Percentiles rank a stretch among this genome's conserved stretches.
These are phyloP conservation scores for Istiophorus platypterus DNA, from an alignment of 2,113 vertebrate genomes.

Conservation along the genomic window DNA sequence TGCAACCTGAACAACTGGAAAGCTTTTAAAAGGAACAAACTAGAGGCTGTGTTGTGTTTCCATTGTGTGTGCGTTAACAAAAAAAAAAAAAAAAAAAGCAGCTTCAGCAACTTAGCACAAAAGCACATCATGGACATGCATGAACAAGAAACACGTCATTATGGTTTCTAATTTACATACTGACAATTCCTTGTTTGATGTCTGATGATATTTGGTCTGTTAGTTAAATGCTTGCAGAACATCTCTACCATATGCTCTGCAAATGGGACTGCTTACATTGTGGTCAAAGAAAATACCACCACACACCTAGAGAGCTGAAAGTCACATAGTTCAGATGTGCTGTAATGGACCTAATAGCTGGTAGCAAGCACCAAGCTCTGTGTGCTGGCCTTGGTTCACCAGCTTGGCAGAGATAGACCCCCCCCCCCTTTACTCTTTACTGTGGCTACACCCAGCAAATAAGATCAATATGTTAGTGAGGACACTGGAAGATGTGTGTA, in stretches of 20 bases:
- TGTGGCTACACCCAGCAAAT: constrained; percentile 14
- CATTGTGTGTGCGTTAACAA: no score
- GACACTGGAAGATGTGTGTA: not conserved
- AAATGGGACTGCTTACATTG: not conserved
- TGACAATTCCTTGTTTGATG: not conserved
- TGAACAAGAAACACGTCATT: not conserved
- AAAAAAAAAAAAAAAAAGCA: no score
- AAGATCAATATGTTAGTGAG: constrained; percentile 34
- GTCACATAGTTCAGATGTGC: constrained; percentile 16
- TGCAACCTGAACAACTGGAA: not conserved
- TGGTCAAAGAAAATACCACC: not conserved
- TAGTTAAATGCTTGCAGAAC: not conserved
- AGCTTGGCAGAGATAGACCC: constrained; percentile 12
- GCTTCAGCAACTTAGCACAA: no score
- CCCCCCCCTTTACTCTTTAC: not conserved
- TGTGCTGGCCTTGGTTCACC: constrained; percentile 12
- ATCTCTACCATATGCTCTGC: not conserved
- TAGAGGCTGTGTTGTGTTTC: not conserved
- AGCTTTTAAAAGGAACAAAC: not conserved
- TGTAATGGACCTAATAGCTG: constrained; percentile 32
- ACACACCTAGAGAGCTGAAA: not conserved
- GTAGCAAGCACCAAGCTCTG: constrained; percentile 13
- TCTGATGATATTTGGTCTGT: not conserved
- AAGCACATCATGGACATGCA: not conserved
- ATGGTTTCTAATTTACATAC: no score